Evolutionary conservation across 2,888 invertebrate species (phyloP).

Genomic region (Anorthoa munda): DNA sequence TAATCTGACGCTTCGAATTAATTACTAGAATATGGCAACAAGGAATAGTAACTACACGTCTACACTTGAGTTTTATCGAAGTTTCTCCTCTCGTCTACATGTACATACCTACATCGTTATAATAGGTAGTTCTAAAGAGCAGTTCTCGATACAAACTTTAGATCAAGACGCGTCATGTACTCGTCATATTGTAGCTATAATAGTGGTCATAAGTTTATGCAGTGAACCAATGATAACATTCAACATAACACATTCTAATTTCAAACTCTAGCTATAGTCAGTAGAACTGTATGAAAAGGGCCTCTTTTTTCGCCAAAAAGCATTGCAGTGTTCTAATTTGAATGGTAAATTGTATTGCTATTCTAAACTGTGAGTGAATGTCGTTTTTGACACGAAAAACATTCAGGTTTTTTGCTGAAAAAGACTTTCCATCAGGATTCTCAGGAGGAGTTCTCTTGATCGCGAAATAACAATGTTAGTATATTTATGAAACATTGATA

Average conservation of each 20-base stretch:
- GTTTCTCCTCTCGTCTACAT: constrained; percentile 30
- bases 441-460: neutral
- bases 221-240: constrained; percentile 3
- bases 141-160: constrained; percentile 38
- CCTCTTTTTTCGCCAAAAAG: too few relatives aligned
- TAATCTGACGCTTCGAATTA: constrained; percentile 35
- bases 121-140: neutral
- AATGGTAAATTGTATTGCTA: too few relatives aligned
- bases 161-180: constrained; percentile 20
- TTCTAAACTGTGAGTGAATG: too few relatives aligned
- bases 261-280: too few relatives aligned
- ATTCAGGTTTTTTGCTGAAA: neutral
- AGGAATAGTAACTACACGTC: constrained; percentile 15
- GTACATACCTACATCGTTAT: constrained; percentile 4
- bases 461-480: neutral
- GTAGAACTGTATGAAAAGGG: too few relatives aligned
- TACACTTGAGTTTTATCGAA: constrained; percentile 44
- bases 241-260: too few relatives aligned
- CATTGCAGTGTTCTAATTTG: too few relatives aligned
- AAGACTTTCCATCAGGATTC: neutral
- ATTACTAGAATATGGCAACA: constrained; percentile 19
- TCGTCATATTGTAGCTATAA: neutral
- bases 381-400: too few relatives aligned
- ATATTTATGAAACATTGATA: neutral
- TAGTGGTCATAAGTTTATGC: neutral